Evolutionary conservation across 2,797 vertebrate genomes (phyloP), one percentile per base, ranked within the genome.

Genomic region (Eulemur coronatus): DNA sequence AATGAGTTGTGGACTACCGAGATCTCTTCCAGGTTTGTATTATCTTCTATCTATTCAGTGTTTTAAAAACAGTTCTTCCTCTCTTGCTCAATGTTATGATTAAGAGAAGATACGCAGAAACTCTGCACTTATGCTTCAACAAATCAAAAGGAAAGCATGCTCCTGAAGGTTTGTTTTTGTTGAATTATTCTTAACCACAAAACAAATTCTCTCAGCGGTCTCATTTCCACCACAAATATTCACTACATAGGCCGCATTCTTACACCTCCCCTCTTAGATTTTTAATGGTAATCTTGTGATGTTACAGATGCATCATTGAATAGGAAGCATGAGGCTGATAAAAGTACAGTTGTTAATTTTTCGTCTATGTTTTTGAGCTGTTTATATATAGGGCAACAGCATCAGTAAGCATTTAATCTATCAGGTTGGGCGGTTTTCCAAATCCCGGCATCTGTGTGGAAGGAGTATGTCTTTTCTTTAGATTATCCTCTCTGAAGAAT

Each of bases 41-140:
- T 87, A 50, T 55, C 52, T 78, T 52, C 1, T 65, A 79, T 75
- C 63, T 79, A 65, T 43, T 89, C 20, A 7, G 65, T 20, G 20
- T 72, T 95, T 93, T 92, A 89, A 97, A 95, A 94, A 97, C 67
- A 89, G 33, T 91, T 95, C 75, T 87, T 65, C 73, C 1, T 10
- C 38, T 92, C 48, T 63, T 94, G 55, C 63, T 95, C 65, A 88
- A 59, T 73, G 50, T 85, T 75, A 70, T 84, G 79, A 94, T 73
- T 92, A 91, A 93, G 26, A 33, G 20, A 93, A 93, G 41, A 87
- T 86, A 52, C 15, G 43, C 24, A 92, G 48, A 92, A 82, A 92
- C 20, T 79, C 61, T 59, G 48, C 18, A 43, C 30, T 43, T 63
- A 35, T 24, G 38, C n/a, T 73, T 59, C 33, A 7, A 48, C 72